Conservation (phyloP, 1,140 invertebrate species). For the Phymastichus coffea region DNA sequence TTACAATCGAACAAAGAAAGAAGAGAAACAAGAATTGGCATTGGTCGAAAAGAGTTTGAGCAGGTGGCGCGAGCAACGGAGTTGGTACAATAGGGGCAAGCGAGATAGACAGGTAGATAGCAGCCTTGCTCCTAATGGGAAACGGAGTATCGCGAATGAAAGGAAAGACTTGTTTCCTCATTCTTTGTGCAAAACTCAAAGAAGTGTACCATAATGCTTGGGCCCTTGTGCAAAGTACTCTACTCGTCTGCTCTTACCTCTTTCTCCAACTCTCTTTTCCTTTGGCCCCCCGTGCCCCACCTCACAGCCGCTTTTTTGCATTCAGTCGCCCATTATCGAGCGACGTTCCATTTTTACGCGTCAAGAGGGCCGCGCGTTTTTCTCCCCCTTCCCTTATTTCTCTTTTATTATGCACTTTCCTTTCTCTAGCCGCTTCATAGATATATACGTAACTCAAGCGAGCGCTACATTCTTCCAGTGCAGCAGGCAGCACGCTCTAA, state of each 20-base stretch:
- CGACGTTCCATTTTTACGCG: constrained; percentile 11
- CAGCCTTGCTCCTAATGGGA: constrained; percentile 4
- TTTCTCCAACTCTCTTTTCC: too few relatives aligned
- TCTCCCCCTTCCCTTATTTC: background rate
- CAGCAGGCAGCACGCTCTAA: too few relatives aligned
- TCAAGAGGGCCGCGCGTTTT: background rate
- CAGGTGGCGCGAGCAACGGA: background rate
- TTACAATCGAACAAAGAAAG: too few relatives aligned
- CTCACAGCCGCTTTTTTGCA: too few relatives aligned
- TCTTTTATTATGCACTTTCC: too few relatives aligned
- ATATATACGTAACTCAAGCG: background rate
- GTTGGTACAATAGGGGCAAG: background rate
- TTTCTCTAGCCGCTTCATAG: background rate
- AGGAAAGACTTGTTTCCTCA: constrained; percentile 19
- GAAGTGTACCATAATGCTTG: constrained; percentile 6
- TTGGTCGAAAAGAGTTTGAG: too few relatives aligned
- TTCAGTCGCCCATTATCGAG: constrained; percentile 5
- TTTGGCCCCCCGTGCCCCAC: too few relatives aligned
- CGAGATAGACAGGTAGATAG: constrained; percentile 9
- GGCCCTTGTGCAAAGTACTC: background rate
- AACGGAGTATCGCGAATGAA: constrained; percentile 2
- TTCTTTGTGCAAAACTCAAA: constrained; percentile 3
- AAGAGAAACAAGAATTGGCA: too few relatives aligned
- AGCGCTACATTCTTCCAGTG: too few relatives aligned
- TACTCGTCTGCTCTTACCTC: background rate